Base-by-base conservation (phyloP, 2,113 vertebrate species). In the Apus apus region DNA sequence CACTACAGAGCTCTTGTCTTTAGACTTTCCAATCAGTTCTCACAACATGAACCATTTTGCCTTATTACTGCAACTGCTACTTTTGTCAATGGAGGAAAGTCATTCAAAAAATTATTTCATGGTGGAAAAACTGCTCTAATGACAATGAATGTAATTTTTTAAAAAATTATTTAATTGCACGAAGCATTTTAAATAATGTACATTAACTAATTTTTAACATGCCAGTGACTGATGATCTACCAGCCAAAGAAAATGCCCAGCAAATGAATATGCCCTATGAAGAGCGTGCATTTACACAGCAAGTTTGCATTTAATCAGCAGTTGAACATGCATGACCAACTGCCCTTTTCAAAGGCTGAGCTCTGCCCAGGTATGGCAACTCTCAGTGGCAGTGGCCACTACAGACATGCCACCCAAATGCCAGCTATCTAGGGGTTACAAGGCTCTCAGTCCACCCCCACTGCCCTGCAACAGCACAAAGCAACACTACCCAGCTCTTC, bases 121-220 rank as follows among this genome's bases (percentile, higher is more conserved):
- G 65, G 80, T 67, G 70, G 43, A 16, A 90, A 88, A 93, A 20
- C 38, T 92, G 36, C 53, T 51, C 75, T 66, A 74, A 87, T 50
- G 27, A 78, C 36, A 74, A 50, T 23, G 60, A 85, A 85, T 26
- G 38, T 22, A 1, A 68, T 88, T 91, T 57, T 64, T 13, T 64
- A 71, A 92, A 78, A 74, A 92, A 78, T 32, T 17, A 58, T 72
- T 91, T 67, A 30, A 60, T 25, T 77, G 34, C 68, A 48, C 34
- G 32, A 94, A 92, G 68, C 60, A 78, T 71, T 94, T 88, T 56
- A 78, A 25, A 29, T 53, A 25, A 48, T 92, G 74, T 81, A 40
- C 45, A 81, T 65, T 36, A 57, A n/a, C 34, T 53, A 76, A 84
- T 77, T 95, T 92, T 95, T 91, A 94, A 84, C 45, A 10, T 57